These are phyloP conservation scores for Lytechinus variegatus DNA, from an alignment of 35 echinoderm and acorn worm species.

Conservation along the genomic window DNA sequence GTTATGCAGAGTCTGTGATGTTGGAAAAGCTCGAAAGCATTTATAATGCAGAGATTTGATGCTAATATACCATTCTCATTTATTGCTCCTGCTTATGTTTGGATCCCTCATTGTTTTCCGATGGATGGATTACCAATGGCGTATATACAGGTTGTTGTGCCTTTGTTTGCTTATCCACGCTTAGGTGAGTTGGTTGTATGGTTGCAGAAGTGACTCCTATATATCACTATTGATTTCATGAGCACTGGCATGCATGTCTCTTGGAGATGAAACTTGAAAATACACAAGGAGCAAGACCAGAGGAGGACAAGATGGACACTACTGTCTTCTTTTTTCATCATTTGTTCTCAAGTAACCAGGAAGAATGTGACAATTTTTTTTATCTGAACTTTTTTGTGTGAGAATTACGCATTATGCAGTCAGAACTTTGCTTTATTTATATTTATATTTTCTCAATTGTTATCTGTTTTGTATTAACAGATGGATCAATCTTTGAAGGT, in stretches of 20 bases:
- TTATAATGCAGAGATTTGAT: not conserved
- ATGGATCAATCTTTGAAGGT: slow-evolving; percentile 37
- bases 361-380: not conserved
- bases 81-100: not conserved
- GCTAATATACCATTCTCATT: not conserved
- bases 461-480: not conserved
- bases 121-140: not conserved
- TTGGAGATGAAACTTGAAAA: not conserved
- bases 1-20: not conserved
- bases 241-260: not conserved
- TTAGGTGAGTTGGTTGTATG: not conserved
- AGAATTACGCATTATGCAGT: too few species aligned
- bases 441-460: not conserved
- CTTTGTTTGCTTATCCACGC: not conserved
- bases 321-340: not conserved
- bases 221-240: not conserved
- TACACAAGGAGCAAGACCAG: not conserved
- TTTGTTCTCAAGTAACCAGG: not conserved
- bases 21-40: not conserved
- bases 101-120: not conserved
- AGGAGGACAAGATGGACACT: not conserved
- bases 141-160: not conserved
- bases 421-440: not conserved
- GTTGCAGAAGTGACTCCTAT: not conserved
- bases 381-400: not conserved